Evolutionary conservation across 2,797 vertebrate species (phyloP).

Genomic region (Florisuga fusca): DNA sequence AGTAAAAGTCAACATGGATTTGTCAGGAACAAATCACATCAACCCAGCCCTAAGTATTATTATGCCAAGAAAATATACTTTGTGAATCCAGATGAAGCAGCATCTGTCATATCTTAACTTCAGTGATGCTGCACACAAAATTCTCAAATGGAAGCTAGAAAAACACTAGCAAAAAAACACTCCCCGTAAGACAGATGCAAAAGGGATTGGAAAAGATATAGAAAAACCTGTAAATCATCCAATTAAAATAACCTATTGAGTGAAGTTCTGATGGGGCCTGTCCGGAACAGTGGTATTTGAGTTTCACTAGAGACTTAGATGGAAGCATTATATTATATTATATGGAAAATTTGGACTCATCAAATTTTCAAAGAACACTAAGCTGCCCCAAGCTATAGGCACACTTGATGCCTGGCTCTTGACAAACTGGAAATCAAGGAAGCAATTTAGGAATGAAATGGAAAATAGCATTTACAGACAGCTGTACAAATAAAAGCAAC

Average conservation of each 20-base stretch:
- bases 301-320: background rate
- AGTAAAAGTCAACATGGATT: background rate
- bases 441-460: background rate
- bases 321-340: no score
- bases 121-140: background rate
- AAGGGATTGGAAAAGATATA: background rate
- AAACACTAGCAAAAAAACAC: background rate
- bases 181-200: background rate
- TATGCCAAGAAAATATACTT: background rate
- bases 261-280: background rate
- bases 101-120: background rate
- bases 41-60: background rate
- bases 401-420: background rate
- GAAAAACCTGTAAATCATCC: background rate
- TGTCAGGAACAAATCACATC: background rate
- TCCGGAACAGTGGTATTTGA: background rate
- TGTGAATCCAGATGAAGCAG: constrained; percentile 8
- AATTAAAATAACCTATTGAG: background rate
- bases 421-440: background rate
- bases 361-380: background rate
- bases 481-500: background rate
- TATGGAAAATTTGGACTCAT: no score
- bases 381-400: background rate
- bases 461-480: background rate
- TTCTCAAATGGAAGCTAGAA: background rate